Base-by-base conservation (phyloP, 2,113 vertebrate species). In the Proterorhinus semilunaris region DNA sequence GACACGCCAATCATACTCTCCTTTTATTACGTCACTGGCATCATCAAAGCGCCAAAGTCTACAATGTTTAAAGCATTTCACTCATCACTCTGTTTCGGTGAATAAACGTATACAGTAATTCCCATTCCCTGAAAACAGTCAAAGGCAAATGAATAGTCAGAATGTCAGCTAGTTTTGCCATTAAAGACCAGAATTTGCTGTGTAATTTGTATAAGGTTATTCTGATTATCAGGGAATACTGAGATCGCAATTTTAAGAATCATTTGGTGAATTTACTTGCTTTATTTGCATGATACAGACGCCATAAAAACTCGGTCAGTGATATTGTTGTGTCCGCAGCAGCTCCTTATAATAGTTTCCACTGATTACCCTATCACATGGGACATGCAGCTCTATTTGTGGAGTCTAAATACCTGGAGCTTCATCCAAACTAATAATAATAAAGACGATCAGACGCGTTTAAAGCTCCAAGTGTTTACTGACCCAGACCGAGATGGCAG, bases 401-500 rank as follows among this genome's bases (percentile, higher is more conserved):
- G 62, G 83, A 65, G 53, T 71, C 55, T 69, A 46, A 13, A 61
- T 64, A 58, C 66, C 68, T 70, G 73, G 74, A 65, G 43, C 70
- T 42, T 54, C 65, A 12, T 80, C 58, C 68, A 76, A n/a, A 44
- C 64, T 92, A 94, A 88, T 94, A 93, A 27, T 49, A 50, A 88
- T 85, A 12, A 90, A 67, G 52, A 27, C 10, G 7, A n/a, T 17
- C 13, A 5, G 5, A 12, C 8, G 8, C 15, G n/a, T n/a, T 15
- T 10, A 43, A 36, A 36, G 27, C 27, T 36, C 27, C 27, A 36
- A n/a, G 15, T 45, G 36, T 61, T 5, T 69, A 58, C 87, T 91
- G 69, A 93, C 92, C 91, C 62, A 82, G 65, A 11, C 88, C 91
- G 5, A 93, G 86, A 6, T 90, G 89, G 3, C 93, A 87, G 3